Percentiles rank a stretch among this genome's conserved stretches.
These are phyloP conservation scores for Clunio marinus DNA, from an alignment of 2,888 invertebrate genomes.

Conservation along the genomic window DNA sequence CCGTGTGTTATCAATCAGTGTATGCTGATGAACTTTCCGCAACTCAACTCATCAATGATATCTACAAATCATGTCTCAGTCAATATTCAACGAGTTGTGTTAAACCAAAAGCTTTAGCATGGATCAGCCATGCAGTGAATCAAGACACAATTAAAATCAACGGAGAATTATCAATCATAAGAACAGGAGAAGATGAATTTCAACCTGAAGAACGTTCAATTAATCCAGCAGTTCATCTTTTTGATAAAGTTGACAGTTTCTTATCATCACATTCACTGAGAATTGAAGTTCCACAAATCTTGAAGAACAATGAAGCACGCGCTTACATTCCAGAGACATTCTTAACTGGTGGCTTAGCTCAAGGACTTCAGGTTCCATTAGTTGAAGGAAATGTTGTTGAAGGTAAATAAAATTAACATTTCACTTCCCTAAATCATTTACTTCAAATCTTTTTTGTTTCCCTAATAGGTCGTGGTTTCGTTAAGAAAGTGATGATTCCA, in stretches of 20 bases:
- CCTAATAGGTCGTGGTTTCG: constrained; percentile 67
- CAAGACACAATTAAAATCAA: constrained; percentile 70
- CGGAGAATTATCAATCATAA: constrained; percentile 69
- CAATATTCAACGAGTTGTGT: constrained; percentile 69
- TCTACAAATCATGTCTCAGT: constrained; percentile 64
- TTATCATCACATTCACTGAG: constrained; percentile 70
- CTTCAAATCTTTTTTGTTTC: not conserved
- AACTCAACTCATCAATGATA: constrained; percentile 59
- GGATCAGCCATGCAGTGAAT: constrained; percentile 64
- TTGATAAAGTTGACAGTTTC: constrained; percentile 71
- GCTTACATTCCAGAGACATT: constrained; percentile 47
- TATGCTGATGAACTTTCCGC: constrained; percentile 52
- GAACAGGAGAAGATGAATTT: constrained; percentile 52
- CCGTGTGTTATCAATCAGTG: constrained; percentile 22
- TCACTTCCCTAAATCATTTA: constrained; percentile 1
- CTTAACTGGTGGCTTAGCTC: constrained; percentile 54
- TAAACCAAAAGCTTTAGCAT: constrained; percentile 71
- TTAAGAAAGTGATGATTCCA: constrained; percentile 78
- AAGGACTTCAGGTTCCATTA: constrained; percentile 67
- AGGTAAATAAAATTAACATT: constrained; percentile 43
- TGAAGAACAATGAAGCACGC: constrained; percentile 50
- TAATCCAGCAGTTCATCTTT: constrained; percentile 58
- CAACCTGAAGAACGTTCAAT: constrained; percentile 46
- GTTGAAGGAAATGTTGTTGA: constrained; percentile 53
- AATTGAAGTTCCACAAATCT: constrained; percentile 67